Evolutionary conservation across 2,888 invertebrate genomes (phyloP).

Genomic region (Aleiodes leptofemur): DNA sequence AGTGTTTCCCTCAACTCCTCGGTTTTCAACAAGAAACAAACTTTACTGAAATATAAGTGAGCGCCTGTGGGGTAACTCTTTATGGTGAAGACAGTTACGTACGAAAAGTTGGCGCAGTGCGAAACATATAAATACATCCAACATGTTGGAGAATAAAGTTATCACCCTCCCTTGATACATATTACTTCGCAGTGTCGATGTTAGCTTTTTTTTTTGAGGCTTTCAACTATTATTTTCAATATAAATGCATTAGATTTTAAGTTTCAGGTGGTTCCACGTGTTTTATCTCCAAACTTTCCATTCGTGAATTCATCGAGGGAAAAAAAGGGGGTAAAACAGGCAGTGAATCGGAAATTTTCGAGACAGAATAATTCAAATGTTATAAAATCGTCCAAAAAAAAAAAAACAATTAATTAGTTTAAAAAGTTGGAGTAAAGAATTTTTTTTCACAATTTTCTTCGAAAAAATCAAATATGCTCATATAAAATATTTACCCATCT

Average conservation of each 20-base stretch:
- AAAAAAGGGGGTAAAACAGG: no score
- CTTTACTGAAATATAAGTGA: conserved; percentile 19
- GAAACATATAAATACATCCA: conserved; percentile 56
- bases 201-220: conserved; percentile 5
- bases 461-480: no score
- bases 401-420: no score
- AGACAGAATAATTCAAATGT: background rate
- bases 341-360: background rate
- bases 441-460: no score
- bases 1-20: conserved; percentile 1
- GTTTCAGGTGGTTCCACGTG: no score
- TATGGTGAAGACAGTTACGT: conserved; percentile 44
- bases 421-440: no score
- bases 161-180: conserved; percentile 7
- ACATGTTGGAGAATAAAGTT: conserved; percentile 54
- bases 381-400: no score
- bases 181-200: conserved; percentile 6
- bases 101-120: conserved; percentile 40
- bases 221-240: background rate
- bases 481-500: no score
- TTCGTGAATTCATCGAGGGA: no score
- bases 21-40: conserved; percentile 19
- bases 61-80: conserved; percentile 38
- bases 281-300: background rate
- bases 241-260: background rate